A percentile compares a stretch with the other conserved stretches of the same genome.
Conservation (phyloP, 2,797 vertebrate genomes). For the Taenioides sp. region DNA sequence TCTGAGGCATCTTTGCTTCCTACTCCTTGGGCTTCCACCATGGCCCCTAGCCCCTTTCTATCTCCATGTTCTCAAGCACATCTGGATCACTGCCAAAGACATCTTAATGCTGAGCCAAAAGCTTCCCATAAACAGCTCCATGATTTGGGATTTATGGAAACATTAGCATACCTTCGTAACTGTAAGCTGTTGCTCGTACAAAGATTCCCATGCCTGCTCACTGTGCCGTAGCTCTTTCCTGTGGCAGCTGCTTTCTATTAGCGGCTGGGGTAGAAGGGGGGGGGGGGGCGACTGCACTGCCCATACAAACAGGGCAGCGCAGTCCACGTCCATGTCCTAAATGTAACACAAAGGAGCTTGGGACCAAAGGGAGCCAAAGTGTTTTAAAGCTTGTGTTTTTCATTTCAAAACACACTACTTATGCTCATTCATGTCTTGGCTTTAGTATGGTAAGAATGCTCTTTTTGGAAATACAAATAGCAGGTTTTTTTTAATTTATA, state of each 20-base stretch:
- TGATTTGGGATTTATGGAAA: constrained; percentile 4
- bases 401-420: neutral
- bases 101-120: neutral
- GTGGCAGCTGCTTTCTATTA: constrained; percentile 68
- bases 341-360: constrained; percentile 3
- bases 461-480: neutral
- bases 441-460: neutral
- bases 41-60: neutral
- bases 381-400: neutral
- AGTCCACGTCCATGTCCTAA: constrained; percentile 9
- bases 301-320: constrained; percentile 14
- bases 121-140: constrained; percentile 6
- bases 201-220: constrained; percentile 32
- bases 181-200: constrained; percentile 7
- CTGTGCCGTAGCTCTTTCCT: constrained; percentile 42
- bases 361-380: neutral
- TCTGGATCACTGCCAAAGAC: constrained; percentile 4
- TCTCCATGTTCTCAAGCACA: neutral
- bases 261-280: constrained; percentile 32
- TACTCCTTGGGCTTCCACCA: neutral
- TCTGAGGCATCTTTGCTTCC: neutral
- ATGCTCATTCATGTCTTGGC: neutral
- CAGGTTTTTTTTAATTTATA: neutral
- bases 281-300: constrained; percentile 25
- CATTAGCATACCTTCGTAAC: constrained; percentile 1